These are phyloP conservation scores for Hylomyscus alleni DNA, from an alignment of 2,797 vertebrate species.

Conservation along the genomic window DNA sequence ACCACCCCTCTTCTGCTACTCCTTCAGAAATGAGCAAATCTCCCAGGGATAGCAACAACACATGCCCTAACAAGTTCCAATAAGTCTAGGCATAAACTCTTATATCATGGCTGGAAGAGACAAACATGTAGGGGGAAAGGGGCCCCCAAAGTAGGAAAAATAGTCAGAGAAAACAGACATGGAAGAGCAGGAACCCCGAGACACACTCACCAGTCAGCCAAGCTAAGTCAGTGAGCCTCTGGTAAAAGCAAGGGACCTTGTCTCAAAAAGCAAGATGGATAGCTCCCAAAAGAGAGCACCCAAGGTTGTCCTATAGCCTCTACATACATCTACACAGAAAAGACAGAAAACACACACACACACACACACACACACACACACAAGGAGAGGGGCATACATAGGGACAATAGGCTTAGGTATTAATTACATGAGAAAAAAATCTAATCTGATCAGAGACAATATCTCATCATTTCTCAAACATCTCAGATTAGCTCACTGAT, in stretches of 20 bases:
- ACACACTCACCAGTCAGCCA: too few species aligned
- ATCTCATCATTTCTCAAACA: background rate
- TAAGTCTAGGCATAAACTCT: background rate
- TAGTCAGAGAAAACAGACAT: background rate
- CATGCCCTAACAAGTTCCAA: background rate
- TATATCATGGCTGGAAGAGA: background rate
- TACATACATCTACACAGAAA: background rate
- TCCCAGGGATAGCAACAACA: background rate
- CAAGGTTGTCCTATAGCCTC: background rate
- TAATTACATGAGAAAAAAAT: background rate
- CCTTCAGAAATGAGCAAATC: background rate
- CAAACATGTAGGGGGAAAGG: background rate
- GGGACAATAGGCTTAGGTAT: background rate
- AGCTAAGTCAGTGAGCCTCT: background rate
- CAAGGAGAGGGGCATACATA: accelerated
- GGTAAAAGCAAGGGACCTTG: background rate
- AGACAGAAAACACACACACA: background rate
- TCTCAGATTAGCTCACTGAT: background rate
- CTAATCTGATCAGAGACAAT: background rate
- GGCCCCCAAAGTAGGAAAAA: background rate
- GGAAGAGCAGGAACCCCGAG: background rate
- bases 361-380: background rate
- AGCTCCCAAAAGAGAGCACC: too few species aligned
- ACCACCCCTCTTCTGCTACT: background rate
- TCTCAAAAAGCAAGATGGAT: background rate